phyloP scores from a whole-genome alignment of 2,113 vertebrate species.

The Plectropomus leopardus region DNA sequence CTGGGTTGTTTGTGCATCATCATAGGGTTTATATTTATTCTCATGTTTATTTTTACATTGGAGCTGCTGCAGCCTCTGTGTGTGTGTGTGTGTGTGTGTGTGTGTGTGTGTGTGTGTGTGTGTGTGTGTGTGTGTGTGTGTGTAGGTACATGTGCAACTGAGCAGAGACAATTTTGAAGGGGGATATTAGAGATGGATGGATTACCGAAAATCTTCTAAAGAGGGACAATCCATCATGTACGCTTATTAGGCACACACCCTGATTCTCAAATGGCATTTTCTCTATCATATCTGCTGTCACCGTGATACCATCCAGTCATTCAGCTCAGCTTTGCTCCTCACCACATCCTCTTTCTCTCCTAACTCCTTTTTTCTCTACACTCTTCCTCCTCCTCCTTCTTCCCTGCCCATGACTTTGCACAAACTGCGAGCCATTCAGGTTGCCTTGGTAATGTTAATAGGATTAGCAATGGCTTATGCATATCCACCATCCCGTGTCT shows the following conservation, averaged over 20 bases:
- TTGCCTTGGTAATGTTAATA: slow-evolving; percentile 87
- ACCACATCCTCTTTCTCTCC: slow-evolving; percentile 16
- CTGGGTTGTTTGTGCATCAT: slow-evolving; percentile 38
- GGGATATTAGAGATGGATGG: slow-evolving; percentile 82
- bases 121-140: not conserved
- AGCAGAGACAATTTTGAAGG: slow-evolving; percentile 77
- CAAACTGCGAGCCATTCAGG: slow-evolving; percentile 80
- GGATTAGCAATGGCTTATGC: slow-evolving; percentile 84
- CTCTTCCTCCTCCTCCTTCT: slow-evolving; percentile 42
- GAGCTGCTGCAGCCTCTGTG: slow-evolving; percentile 1
- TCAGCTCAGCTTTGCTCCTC: slow-evolving; percentile 50
- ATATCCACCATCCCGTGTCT: slow-evolving; percentile 82
- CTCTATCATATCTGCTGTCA: slow-evolving; percentile 76
- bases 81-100: not conserved
- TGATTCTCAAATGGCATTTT: slow-evolving; percentile 73
- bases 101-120: not conserved
- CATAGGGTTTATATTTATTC: slow-evolving; percentile 49
- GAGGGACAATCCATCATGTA: slow-evolving; percentile 82
- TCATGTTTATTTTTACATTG: slow-evolving; percentile 50
- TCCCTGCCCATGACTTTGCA: slow-evolving; percentile 74
- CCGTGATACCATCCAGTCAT: slow-evolving; percentile 65
- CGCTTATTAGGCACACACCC: slow-evolving; percentile 80
- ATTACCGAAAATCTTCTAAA: slow-evolving; percentile 82
- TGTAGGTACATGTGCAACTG: slow-evolving; percentile 68
- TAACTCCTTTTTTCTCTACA: slow-evolving; percentile 28